A percentile compares a stretch with the other conserved stretches of the same genome.
Conservation (phyloP, 2,888 invertebrate genomes). For the Athalia cordata region DNA sequence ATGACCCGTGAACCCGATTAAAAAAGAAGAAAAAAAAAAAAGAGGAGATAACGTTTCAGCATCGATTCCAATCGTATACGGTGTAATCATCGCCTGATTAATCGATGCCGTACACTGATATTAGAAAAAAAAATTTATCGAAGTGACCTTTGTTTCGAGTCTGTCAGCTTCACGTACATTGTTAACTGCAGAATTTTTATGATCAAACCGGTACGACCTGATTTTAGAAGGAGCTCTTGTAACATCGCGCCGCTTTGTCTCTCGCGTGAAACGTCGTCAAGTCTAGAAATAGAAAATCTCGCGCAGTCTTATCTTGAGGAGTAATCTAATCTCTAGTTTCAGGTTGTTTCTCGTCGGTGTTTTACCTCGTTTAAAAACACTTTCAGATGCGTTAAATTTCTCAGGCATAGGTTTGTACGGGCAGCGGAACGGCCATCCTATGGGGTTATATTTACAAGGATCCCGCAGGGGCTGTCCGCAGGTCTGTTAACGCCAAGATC, state of each 20-base stretch:
- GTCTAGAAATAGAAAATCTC: slow-evolving; percentile 22
- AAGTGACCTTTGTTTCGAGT: no score
- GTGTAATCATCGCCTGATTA: no score
- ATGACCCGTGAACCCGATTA: no score
- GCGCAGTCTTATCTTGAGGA: slow-evolving; percentile 47
- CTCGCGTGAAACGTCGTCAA: slow-evolving; percentile 15
- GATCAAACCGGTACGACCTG: slow-evolving; percentile 2
- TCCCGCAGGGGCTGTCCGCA: slow-evolving; percentile 56
- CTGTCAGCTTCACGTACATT: no score
- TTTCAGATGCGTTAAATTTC: not conserved
- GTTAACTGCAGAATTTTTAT: no score
- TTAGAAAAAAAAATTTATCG: no score
- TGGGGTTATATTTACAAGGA: slow-evolving; percentile 3
- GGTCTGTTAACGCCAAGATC: slow-evolving; percentile 64
- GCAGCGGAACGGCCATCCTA: not conserved
- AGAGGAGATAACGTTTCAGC: no score
- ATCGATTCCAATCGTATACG: no score
- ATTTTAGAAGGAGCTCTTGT: not conserved
- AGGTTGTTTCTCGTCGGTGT: slow-evolving; percentile 15
- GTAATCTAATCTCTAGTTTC: slow-evolving; percentile 54
- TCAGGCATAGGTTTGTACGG: not conserved
- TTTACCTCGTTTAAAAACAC: slow-evolving; percentile 24
- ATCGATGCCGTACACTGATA: no score
- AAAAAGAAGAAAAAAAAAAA: no score
- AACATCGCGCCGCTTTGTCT: slow-evolving; percentile 1